Percentiles rank a stretch among this genome's conserved stretches.
Conservation (phyloP, 2,797 vertebrate species). For the Scomberomorus guttatus region DNA sequence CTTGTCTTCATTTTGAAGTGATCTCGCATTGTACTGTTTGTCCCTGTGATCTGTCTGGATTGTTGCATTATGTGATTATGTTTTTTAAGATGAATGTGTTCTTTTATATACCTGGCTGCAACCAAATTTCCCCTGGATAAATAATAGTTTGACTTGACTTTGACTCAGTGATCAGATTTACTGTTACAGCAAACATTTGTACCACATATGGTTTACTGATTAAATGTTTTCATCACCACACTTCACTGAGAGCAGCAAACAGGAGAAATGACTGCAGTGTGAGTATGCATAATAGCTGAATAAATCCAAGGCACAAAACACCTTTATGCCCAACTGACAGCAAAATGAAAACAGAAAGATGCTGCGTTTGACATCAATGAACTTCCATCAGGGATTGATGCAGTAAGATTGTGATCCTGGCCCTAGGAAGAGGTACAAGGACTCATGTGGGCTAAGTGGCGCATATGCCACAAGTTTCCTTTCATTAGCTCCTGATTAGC, state of each 20-base stretch:
- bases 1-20: no score
- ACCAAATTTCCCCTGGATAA: no score
- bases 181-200: conserved; percentile 26
- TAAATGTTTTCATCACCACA: conserved; percentile 31
- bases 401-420: conserved; percentile 14
- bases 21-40: no score
- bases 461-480: conserved; percentile 65
- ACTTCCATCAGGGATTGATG: conserved; percentile 9
- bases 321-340: not conserved
- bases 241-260: not conserved
- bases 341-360: conserved; percentile 21
- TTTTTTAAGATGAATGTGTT: no score
- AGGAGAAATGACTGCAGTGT: conserved; percentile 13
- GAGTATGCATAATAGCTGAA: not conserved
- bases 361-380: conserved; percentile 12
- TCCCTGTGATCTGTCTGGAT: no score
- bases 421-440: conserved; percentile 17
- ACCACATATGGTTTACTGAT: conserved; percentile 14
- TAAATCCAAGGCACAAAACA: conserved; percentile 12
- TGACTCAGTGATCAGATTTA: conserved; percentile 22
- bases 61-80: no score
- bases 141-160: no score
- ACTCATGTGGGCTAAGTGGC: conserved; percentile 38
- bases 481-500: conserved; percentile 73
- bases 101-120: no score